A percentile compares a stretch with the other conserved stretches of the same genome.
These are phyloP conservation scores for Ceratitis capitata DNA, from an alignment of 1,140 invertebrate genomes.

Conservation along the genomic window DNA sequence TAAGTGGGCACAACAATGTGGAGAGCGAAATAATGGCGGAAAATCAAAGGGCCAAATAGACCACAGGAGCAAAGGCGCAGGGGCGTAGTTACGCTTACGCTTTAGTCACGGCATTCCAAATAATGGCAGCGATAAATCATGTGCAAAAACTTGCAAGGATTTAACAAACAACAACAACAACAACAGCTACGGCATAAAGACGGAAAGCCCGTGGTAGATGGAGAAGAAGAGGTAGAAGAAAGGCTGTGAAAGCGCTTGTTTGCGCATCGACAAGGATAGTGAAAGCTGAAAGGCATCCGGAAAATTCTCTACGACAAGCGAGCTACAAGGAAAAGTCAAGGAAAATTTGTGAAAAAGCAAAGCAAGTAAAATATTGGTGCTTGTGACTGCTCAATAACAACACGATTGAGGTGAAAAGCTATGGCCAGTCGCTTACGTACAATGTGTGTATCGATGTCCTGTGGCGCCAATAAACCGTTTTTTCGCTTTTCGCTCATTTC, in stretches of 20 bases:
- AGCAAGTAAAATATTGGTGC: neutral
- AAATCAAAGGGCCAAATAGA: neutral
- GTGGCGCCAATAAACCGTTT: neutral
- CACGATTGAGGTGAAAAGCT: neutral
- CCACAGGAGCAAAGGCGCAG: neutral
- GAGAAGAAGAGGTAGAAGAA: too few species aligned
- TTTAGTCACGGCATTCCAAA: conserved; percentile 11
- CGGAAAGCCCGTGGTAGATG: too few species aligned
- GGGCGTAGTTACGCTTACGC: neutral
- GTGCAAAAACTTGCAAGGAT: conserved; percentile 1
- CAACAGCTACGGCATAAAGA: too few species aligned
- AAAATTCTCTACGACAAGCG: neutral
- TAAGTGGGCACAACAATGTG: neutral
- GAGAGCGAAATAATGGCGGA: neutral
- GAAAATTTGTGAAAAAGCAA: neutral
- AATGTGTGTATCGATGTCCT: neutral
- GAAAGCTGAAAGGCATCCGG: neutral
- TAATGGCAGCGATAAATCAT: conserved; percentile 21
- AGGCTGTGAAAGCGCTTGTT: neutral
- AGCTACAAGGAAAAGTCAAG: neutral
- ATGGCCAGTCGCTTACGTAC: neutral
- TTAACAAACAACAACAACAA: neutral
- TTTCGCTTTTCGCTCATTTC: neutral
- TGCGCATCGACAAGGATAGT: neutral
- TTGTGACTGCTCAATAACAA: neutral